These are phyloP conservation scores for Calephelis nemesis DNA, from an alignment of 1,140 invertebrate genomes.

Conservation along the genomic window DNA sequence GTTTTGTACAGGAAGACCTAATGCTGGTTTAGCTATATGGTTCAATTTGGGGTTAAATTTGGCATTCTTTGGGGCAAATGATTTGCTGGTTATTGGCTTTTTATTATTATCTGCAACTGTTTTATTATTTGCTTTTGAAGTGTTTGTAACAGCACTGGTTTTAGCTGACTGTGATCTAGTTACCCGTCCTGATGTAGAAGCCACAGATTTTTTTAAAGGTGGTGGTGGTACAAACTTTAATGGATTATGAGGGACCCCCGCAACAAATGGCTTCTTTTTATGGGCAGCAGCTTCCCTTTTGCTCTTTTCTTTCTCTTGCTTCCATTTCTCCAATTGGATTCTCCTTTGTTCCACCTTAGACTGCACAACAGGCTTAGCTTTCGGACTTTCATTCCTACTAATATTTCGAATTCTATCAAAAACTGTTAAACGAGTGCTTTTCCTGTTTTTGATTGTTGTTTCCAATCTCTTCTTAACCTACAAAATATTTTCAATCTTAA, in stretches of 20 bases:
- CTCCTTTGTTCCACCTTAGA: conserved; percentile 49
- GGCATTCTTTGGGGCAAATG: conserved; percentile 66
- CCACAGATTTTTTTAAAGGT: conserved; percentile 41
- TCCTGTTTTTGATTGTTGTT: conserved; percentile 44
- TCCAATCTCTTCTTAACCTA: conserved; percentile 58
- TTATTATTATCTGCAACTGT: conserved; percentile 19
- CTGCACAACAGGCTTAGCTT: conserved; percentile 31
- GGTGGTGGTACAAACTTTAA: conserved; percentile 54
- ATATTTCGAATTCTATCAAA: conserved; percentile 59
- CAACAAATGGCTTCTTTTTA: conserved; percentile 65
- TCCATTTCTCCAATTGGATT: conserved; percentile 63
- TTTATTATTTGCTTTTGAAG: conserved; percentile 23
- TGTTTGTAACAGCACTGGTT: conserved; percentile 21
- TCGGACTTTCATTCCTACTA: conserved; percentile 39
- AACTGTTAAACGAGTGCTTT: conserved; percentile 43
- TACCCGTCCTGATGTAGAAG: conserved; percentile 57
- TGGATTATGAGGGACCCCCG: conserved; percentile 43
- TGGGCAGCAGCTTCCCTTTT: conserved; percentile 48
- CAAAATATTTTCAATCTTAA: conserved; percentile 32
- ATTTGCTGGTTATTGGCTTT: conserved; percentile 32
- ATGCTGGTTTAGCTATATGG: conserved; percentile 36
- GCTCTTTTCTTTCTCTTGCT: conserved; percentile 58
- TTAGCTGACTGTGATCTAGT: conserved; percentile 55
- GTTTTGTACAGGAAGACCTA: conserved; percentile 24
- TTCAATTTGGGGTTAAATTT: conserved; percentile 51